These are phyloP conservation scores for Gonocerus acuteangulatus DNA, from an alignment of 2,888 invertebrate species.

Conservation along the genomic window DNA sequence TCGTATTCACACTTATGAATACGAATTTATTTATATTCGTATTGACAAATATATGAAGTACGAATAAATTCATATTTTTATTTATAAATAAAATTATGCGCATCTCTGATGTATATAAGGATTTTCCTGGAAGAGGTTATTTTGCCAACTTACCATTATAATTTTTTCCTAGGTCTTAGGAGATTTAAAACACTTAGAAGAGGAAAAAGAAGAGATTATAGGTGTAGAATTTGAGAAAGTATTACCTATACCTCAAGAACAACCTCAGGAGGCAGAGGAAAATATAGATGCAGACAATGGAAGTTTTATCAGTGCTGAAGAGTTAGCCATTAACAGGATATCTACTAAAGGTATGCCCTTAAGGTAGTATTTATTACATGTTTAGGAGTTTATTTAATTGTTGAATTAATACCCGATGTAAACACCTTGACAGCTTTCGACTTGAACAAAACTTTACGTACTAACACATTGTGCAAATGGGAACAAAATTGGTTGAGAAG, in stretches of 20 bases:
- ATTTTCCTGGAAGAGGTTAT: neutral
- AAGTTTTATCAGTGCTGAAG: slow-evolving; percentile 51
- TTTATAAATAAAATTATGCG: too few relatives aligned
- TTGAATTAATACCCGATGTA: too few relatives aligned
- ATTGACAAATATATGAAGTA: too few relatives aligned
- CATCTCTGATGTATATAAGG: neutral
- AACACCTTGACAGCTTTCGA: too few relatives aligned
- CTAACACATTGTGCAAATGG: too few relatives aligned
- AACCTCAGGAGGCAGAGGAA: slow-evolving; percentile 39
- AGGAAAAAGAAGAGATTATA: slow-evolving; percentile 30
- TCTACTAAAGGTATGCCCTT: slow-evolving; percentile 50
- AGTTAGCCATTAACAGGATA: slow-evolving; percentile 61
- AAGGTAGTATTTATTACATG: slow-evolving; percentile 3
- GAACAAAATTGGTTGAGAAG: too few relatives aligned
- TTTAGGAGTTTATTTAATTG: too few relatives aligned
- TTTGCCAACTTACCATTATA: neutral
- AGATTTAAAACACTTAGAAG: slow-evolving; percentile 21
- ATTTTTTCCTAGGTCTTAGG: neutral
- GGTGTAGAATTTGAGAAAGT: slow-evolving; percentile 42
- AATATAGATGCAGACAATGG: slow-evolving; percentile 29
- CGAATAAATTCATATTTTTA: too few relatives aligned
- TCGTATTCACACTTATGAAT: too few relatives aligned
- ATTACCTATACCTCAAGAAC: slow-evolving; percentile 35
- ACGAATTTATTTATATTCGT: too few relatives aligned
- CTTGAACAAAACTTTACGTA: too few relatives aligned